Percentiles rank a stretch among this genome's conserved stretches.
Evolutionary conservation across 2,888 invertebrate genomes (phyloP).

Genomic region (Cyclophora albipunctata): DNA sequence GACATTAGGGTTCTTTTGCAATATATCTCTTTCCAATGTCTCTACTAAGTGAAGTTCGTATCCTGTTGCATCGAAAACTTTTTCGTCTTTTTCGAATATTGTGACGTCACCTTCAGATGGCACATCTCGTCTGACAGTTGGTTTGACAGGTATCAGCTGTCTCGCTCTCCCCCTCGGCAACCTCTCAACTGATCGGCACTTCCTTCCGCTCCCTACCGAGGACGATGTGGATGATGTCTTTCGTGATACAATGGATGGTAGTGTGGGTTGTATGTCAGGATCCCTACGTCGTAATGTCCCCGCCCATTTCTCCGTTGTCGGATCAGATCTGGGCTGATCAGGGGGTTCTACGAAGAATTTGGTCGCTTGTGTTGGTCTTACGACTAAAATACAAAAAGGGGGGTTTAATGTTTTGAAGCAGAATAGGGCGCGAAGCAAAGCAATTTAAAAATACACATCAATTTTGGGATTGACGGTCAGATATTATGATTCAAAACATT

Average conservation of each 20-base stretch:
- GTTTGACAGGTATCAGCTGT: conserved; percentile 53
- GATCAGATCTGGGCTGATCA: conserved; percentile 52
- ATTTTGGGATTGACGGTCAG: no score
- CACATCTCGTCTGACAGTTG: conserved; percentile 46
- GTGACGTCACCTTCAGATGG: conserved; percentile 55
- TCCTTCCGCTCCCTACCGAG: conserved; percentile 51
- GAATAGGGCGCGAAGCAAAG: no score
- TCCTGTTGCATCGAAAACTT: conserved; percentile 79
- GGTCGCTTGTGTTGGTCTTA: conserved; percentile 50
- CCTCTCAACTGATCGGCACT: conserved; percentile 65
- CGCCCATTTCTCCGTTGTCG: conserved; percentile 80
- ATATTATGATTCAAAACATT: no score
- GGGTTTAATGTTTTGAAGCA: no score
- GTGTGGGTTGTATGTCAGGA: conserved; percentile 78
- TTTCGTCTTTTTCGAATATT: conserved; percentile 58
- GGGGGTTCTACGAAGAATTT: conserved; percentile 39
- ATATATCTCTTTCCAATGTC: conserved; percentile 87
- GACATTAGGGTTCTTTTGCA: conserved; percentile 88
- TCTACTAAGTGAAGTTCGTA: conserved; percentile 87
- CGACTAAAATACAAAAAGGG: conserved; percentile 40
- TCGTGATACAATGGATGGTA: conserved; percentile 76
- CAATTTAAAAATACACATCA: no score
- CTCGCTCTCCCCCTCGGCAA: conserved; percentile 37
- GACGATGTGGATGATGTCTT: conserved; percentile 71
- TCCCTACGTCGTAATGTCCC: conserved; percentile 79